These are phyloP conservation scores for Morus bassanus DNA, from an alignment of 2,797 vertebrate species.

Conservation along the genomic window DNA sequence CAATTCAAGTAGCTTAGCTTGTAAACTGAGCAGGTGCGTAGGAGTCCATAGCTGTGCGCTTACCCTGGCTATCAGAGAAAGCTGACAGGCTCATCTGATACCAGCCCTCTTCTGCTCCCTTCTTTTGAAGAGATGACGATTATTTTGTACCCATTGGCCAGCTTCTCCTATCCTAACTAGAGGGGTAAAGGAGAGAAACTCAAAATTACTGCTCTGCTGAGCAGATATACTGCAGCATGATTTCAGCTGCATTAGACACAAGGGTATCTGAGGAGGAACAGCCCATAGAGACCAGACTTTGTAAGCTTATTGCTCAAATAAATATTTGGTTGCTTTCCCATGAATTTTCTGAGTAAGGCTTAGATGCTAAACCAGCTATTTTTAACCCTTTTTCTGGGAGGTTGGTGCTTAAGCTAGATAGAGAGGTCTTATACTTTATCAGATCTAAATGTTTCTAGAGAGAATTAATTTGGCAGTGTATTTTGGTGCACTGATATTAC, in stretches of 20 bases:
- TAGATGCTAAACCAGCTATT: background rate
- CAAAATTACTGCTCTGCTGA: background rate
- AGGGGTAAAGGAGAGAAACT: background rate
- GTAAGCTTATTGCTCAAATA: background rate
- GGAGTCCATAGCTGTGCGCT: background rate
- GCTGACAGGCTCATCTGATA: background rate
- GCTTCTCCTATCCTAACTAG: background rate
- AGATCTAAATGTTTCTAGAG: background rate
- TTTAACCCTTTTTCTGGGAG: background rate
- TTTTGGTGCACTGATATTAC: background rate
- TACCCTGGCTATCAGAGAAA: background rate
- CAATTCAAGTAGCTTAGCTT: accelerated
- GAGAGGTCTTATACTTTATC: no score
- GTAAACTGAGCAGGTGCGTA: accelerated
- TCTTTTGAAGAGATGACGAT: background rate
- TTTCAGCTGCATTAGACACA: background rate
- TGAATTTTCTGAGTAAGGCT: background rate
- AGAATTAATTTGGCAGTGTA: background rate
- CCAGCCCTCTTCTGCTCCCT: background rate
- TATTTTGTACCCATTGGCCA: background rate
- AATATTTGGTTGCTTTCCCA: background rate
- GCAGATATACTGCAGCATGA: constrained; percentile 13
- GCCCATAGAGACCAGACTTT: background rate
- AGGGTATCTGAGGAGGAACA: background rate
- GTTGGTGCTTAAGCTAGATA: background rate